Percentiles rank a stretch among this genome's conserved stretches.
phyloP scores from a whole-genome alignment of 2,113 vertebrate genomes.

The Illadopsis cleaveri region DNA sequence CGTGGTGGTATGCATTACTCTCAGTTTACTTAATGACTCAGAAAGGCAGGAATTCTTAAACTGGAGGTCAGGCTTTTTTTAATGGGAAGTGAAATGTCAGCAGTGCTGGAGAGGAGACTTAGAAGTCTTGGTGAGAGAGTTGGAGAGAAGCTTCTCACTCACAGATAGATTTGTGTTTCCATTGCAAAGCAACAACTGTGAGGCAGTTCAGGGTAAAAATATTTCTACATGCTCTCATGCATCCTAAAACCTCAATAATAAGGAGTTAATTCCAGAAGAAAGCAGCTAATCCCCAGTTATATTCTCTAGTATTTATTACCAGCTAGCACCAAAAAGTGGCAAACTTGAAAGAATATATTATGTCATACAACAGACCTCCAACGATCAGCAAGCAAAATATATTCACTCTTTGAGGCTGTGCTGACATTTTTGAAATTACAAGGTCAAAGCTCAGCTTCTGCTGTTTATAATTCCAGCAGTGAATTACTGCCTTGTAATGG shows the following conservation, averaged over 20 bases:
- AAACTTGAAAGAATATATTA: constrained; percentile 21
- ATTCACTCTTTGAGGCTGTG: constrained; percentile 14
- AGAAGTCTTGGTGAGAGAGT: not conserved
- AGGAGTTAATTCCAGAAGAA: constrained; percentile 21
- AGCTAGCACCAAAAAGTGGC: constrained; percentile 13
- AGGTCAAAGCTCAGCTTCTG: constrained; percentile 52
- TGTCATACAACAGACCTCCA: constrained; percentile 22
- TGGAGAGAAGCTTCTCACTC: not conserved
- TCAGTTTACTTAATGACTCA: not conserved
- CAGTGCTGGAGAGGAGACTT: not conserved
- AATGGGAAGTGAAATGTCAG: not conserved
- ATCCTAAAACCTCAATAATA: not conserved
- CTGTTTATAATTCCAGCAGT: constrained; percentile 45
- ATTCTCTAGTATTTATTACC: constrained; percentile 5
- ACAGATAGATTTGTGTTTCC: fast-evolving
- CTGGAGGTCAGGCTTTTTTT: not conserved
- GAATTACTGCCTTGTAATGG: constrained; percentile 36
- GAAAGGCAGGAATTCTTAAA: constrained; percentile 5
- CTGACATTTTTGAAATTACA: constrained; percentile 52
- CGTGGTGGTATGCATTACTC: not conserved
- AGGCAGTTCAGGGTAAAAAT: not conserved
- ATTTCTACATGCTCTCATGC: not conserved
- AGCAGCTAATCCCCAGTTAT: not conserved
- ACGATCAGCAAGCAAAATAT: constrained; percentile 14
- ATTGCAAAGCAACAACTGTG: not conserved